Evolutionary conservation across 2,888 invertebrate species (phyloP), one percentile per base, ranked within the genome.

Genomic region (Monochamus alternatus): DNA sequence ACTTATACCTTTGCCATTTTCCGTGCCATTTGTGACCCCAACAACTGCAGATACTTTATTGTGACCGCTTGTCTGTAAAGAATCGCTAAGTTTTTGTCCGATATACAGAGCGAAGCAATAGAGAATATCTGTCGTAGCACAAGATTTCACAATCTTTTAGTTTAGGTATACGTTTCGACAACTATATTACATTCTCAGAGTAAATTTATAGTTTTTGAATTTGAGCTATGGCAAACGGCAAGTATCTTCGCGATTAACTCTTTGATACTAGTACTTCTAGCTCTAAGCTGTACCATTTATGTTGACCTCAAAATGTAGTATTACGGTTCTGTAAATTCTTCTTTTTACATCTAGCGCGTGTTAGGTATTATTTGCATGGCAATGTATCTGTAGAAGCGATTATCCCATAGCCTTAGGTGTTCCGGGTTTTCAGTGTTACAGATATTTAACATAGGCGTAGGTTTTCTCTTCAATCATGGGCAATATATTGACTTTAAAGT

Each of bases 321-420:
- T 22, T 55, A 55, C 55, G 55, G 55, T n/a, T 22, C 55, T 55
- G 55, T 14, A 1, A 1, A 22, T 22, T 22, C 22, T 55, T n/a
- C 7, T 22, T 55, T 14, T 55, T 55, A 14, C 14, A 12, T 47
- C 7, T 12, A 47, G 47, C 47, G 55, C 22, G 55, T 55, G 55
- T 55, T 55, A 55, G 55, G n/a, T 55, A 55, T 55, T 68, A 59
- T 65, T 47, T 65, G 30, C 68, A 68, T 44, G 59, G 55, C 58
- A 44, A 44, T 59, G 43, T 59, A 59, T 68, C 38, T 68, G 58
- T n/a, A 58, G 38, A 58, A 30, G 22, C 38, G 55, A 68, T 68
- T 68, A 68, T 68, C 68, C 43, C 68, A 58, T n/a, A 59, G 68
- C 68, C 58, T 59, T 58, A 58, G 68, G 55, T 12, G 55, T 68